Evolutionary conservation across 1,140 invertebrate genomes (phyloP).

Genomic region (Macrosteles quadrilineatus): DNA sequence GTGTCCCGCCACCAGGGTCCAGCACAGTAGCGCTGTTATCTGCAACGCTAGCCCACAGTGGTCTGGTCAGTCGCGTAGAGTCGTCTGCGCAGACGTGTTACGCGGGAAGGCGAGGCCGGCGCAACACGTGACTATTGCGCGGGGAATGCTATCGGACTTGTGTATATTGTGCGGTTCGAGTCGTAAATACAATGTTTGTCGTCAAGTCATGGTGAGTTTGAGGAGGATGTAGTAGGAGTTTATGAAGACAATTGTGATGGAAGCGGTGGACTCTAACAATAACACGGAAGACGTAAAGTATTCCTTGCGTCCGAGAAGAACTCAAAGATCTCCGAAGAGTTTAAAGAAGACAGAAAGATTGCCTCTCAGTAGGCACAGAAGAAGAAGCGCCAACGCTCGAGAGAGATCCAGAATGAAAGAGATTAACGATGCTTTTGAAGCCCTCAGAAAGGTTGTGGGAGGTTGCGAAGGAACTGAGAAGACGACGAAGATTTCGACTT

Average conservation of each 20-base stretch:
- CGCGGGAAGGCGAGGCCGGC: too few species aligned
- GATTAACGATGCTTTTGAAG: conserved; percentile 85
- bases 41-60: too few species aligned
- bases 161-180: too few species aligned
- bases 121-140: too few species aligned
- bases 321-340: conserved; percentile 22
- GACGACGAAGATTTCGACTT: conserved; percentile 84
- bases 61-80: too few species aligned
- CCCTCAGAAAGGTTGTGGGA: conserved; percentile 73
- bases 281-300: conserved; percentile 37
- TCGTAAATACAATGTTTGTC: too few species aligned
- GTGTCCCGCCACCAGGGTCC: too few species aligned
- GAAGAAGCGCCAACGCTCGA: conserved; percentile 85
- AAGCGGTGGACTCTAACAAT: conserved; percentile 34
- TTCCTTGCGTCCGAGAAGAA: conserved; percentile 40
- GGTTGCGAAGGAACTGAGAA: conserved; percentile 57
- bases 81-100: too few species aligned
- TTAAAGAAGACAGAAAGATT: conserved; percentile 61
- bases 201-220: too few species aligned
- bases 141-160: too few species aligned
- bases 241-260: neutral
- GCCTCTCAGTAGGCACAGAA: conserved; percentile 83
- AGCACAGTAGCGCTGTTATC: too few species aligned
- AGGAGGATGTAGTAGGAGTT: too few species aligned
- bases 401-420: conserved; percentile 84